Evolutionary conservation across 2,797 vertebrate species (phyloP), one percentile per base, ranked within the genome.

Genomic region (Pelochelys cantorii): DNA sequence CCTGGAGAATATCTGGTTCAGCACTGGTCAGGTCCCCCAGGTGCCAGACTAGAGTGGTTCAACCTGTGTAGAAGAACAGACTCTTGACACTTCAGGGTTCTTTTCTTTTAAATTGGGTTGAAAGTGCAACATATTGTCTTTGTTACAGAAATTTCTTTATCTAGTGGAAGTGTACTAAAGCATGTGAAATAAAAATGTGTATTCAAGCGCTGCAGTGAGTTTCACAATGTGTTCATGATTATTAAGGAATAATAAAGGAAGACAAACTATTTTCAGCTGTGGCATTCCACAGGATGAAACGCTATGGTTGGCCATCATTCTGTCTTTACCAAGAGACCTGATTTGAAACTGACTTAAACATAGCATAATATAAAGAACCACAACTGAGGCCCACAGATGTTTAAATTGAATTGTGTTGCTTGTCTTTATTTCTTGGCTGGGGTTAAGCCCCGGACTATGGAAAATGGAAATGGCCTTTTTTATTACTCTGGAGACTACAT

Each of bases 301-400:
- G 0, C 59, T 2, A 2, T 65, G 55, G 4, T 89, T 86, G 54
- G 81, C 82, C 11, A 12, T 25, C 27, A 0, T 37, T 91, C 65
- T 42, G 37, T 34, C 22, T 71, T 37, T 87, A 60, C 55, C 85
- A 55, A 87, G 93, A 75, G 52, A 88, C 52, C 74, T 83, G 55
- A 22, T 57, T 91, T 79, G 88, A 56, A 95, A 85, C 79, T 83
- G 31, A 4, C 71, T 87, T 7, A 31, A 91, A 13, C 84, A 20
- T 74, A 56, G 84, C 54, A 29, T 34, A 20, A 22, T 0, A 83
- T n/a, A 52, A 88, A 93, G 93, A 62, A 87, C 65, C 18, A n/a
- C 20, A 92, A 78, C 91, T 93, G 90, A 92, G 87, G 90, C 86
- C 94, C 54, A 1, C 93, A 97, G 95, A 95, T 93, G 90, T 85